These are phyloP conservation scores for Planiliza haematocheilus DNA, from an alignment of 2,113 vertebrate genomes.

Conservation along the genomic window DNA sequence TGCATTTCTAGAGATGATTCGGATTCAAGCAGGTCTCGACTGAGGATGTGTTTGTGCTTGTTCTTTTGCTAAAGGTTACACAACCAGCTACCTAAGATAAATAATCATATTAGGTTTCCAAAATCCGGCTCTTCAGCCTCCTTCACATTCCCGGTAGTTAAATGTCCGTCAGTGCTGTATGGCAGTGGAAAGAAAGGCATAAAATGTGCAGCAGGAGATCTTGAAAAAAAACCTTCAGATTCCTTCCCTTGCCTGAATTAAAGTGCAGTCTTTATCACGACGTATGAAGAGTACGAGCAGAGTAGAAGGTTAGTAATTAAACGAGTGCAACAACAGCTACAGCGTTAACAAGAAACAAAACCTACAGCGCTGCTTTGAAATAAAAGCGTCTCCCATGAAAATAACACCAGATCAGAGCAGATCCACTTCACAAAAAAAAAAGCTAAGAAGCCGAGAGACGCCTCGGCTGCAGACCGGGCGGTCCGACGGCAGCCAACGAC, in stretches of 20 bases:
- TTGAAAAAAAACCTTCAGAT: neutral
- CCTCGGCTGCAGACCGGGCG: slow-evolving; percentile 1
- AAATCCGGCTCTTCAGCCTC: slow-evolving; percentile 18
- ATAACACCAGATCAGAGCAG: too few relatives aligned
- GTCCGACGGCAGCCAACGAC: too few relatives aligned
- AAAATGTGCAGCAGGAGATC: neutral
- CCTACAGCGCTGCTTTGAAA: slow-evolving; percentile 11
- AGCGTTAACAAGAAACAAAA: neutral
- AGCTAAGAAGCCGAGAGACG: slow-evolving; percentile 21
- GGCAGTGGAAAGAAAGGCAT: slow-evolving; percentile 41
- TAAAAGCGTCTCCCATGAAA: slow-evolving; percentile 25
- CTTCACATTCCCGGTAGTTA: neutral
- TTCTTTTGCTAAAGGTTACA: neutral
- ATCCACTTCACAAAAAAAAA: slow-evolving; percentile 48
- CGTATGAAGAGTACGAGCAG: neutral
- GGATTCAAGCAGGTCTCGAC: slow-evolving; percentile 16
- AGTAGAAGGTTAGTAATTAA: neutral
- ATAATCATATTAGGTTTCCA: neutral
- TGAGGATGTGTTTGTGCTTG: slow-evolving; percentile 46
- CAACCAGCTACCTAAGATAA: too few relatives aligned
- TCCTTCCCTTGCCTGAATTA: slow-evolving; percentile 1
- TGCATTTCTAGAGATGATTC: slow-evolving; percentile 23
- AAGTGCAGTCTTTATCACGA: neutral
- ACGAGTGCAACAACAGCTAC: slow-evolving; percentile 8
- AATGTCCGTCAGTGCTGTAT: slow-evolving; percentile 25